Percentiles rank a stretch among this genome's conserved stretches.
Conservation (phyloP, 2,888 invertebrate genomes). For the Osmoderma eremita region DNA sequence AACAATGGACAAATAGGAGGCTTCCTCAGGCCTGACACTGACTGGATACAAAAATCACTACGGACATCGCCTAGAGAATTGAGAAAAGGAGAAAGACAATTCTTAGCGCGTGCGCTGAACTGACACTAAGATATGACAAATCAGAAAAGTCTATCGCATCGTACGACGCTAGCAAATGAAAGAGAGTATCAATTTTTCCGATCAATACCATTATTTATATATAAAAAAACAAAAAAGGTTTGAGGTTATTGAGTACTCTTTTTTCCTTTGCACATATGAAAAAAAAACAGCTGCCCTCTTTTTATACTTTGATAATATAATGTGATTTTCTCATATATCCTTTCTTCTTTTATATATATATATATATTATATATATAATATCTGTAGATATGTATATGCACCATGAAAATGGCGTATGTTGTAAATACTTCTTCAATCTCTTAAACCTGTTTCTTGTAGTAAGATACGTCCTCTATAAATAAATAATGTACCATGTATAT, state of each 20-base stretch:
- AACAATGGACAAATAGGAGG: conserved; percentile 63
- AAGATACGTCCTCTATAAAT: conserved; percentile 5
- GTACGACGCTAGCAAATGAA: background rate
- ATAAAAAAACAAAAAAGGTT: too few relatives aligned
- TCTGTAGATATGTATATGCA: conserved; percentile 23
- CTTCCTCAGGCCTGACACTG: conserved; percentile 62
- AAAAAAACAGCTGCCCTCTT: background rate
- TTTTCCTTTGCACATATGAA: too few relatives aligned
- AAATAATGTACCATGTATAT: background rate
- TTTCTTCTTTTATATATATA: conserved; percentile 3
- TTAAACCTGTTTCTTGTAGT: background rate
- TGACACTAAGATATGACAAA: background rate
- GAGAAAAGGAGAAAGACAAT: conserved; percentile 54
- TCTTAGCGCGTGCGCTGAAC: conserved; percentile 11
- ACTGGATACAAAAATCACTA: conserved; percentile 63
- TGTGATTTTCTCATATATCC: conserved; percentile 10
- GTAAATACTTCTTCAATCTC: conserved; percentile 4
- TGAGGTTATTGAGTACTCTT: too few relatives aligned
- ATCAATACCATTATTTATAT: background rate
- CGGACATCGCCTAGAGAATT: conserved; percentile 60
- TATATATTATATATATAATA: too few relatives aligned
- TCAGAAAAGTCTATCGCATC: background rate
- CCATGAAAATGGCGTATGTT: background rate
- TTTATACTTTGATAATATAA: background rate
- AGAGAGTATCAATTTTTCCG: background rate